phyloP scores from a whole-genome alignment of 2,113 vertebrate species.

The Apeltes quadracus region DNA sequence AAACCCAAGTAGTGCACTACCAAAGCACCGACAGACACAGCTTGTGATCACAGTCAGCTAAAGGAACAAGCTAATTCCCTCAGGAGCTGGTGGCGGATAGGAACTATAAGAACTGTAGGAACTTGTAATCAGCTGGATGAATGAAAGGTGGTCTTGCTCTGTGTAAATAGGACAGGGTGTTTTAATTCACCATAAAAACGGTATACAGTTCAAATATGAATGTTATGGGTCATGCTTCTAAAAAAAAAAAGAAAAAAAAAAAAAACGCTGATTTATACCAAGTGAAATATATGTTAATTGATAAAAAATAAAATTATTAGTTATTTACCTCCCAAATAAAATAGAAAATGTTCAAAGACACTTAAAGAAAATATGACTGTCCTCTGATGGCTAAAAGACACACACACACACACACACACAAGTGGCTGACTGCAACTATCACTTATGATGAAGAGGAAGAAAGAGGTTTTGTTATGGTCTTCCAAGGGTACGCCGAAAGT shows the following conservation, averaged over 20 bases:
- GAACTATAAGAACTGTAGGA: not conserved
- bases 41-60: not conserved
- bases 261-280: too few relatives aligned
- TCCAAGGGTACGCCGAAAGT: slow-evolving; percentile 1
- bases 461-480: not conserved
- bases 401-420: not conserved
- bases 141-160: not conserved
- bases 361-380: not conserved
- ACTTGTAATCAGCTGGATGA: not conserved
- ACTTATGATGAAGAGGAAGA: not conserved
- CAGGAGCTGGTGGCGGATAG: not conserved
- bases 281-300: not conserved
- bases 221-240: not conserved
- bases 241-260: not conserved
- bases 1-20: not conserved
- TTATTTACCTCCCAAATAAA: not conserved
- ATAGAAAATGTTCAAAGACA: not conserved
- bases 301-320: not conserved
- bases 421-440: not conserved
- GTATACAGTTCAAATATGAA: not conserved
- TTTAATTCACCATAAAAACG: not conserved
- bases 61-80: not conserved
- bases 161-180: not conserved
- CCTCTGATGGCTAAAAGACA: not conserved
- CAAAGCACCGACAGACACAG: not conserved